Evolutionary conservation across 2,797 vertebrate species (phyloP).

Genomic region (Darevskia nairensis): DNA sequence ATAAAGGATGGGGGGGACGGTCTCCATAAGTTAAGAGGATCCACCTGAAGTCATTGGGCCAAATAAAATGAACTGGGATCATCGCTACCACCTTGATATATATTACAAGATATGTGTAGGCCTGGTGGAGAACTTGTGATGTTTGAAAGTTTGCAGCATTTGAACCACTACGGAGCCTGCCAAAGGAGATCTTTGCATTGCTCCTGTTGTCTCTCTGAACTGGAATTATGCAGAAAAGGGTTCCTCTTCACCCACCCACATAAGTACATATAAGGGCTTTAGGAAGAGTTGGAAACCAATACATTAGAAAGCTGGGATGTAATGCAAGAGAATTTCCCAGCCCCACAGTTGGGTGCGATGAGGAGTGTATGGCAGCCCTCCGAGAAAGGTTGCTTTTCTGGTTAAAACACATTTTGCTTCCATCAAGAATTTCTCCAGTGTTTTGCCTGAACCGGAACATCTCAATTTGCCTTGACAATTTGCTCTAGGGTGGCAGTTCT

Average conservation of each 20-base stretch:
- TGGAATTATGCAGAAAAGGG: background rate
- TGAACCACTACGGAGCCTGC: background rate
- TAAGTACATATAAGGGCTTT: background rate
- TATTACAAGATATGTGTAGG: background rate
- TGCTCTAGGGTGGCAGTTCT: background rate
- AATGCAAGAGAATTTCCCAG: slow-evolving; percentile 6
- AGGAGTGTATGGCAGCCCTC: background rate
- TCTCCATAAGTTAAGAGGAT: background rate
- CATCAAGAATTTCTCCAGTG: background rate
- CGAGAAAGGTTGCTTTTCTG: background rate
- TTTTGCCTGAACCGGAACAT: background rate
- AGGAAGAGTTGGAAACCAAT: background rate
- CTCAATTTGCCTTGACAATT: background rate
- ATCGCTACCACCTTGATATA: background rate
- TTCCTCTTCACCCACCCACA: background rate
- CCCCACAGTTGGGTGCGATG: background rate
- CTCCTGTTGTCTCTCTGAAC: slow-evolving; percentile 8
- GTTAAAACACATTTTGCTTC: background rate
- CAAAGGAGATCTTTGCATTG: background rate
- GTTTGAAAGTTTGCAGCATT: background rate
- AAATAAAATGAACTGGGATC: background rate
- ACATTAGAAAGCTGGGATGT: background rate
- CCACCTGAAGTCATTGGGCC: background rate
- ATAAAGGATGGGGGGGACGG: background rate
- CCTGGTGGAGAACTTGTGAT: background rate